Evolutionary conservation across 2,888 invertebrate genomes (phyloP).

Genomic region (Lucinisca nassula): DNA sequence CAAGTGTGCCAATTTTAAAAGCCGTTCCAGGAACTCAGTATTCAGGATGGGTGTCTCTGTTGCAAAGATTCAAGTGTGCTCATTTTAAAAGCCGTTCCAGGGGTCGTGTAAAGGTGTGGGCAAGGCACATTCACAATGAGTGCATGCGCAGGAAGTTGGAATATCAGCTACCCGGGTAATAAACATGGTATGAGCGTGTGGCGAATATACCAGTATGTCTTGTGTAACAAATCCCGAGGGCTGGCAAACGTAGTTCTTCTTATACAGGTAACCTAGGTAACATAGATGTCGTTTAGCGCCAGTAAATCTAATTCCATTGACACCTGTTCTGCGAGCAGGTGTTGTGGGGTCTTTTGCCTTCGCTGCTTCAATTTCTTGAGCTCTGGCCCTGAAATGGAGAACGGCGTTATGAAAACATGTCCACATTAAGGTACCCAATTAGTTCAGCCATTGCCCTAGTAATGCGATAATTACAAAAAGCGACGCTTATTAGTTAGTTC

Average conservation of each 20-base stretch:
- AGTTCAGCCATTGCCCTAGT: too few relatives aligned
- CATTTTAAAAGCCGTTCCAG: too few relatives aligned
- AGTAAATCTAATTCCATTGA: not conserved
- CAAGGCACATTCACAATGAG: constrained; percentile 15
- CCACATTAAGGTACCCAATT: too few relatives aligned
- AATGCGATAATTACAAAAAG: too few relatives aligned
- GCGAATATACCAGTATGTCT: constrained; percentile 44
- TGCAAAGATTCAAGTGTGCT: too few relatives aligned
- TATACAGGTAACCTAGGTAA: constrained; percentile 43
- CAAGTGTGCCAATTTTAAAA: too few relatives aligned
- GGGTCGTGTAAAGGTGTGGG: not conserved
- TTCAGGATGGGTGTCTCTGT: too few relatives aligned
- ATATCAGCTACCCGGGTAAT: constrained; percentile 26
- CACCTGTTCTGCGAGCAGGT: constrained; percentile 8
- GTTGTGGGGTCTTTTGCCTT: not conserved
- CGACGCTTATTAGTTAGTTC: too few relatives aligned
- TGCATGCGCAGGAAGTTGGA: constrained; percentile 52
- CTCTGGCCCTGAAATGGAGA: constrained; percentile 32
- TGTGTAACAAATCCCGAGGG: constrained; percentile 41
- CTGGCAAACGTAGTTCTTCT: constrained; percentile 35
- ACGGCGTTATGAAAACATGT: too few relatives aligned
- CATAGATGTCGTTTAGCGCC: constrained; percentile 33
- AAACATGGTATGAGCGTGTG: constrained; percentile 45
- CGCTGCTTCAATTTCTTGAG: not conserved
- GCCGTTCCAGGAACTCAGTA: too few relatives aligned